phyloP scores from a whole-genome alignment of 1,140 invertebrate species.

The Drosophila nigrodunni region DNA sequence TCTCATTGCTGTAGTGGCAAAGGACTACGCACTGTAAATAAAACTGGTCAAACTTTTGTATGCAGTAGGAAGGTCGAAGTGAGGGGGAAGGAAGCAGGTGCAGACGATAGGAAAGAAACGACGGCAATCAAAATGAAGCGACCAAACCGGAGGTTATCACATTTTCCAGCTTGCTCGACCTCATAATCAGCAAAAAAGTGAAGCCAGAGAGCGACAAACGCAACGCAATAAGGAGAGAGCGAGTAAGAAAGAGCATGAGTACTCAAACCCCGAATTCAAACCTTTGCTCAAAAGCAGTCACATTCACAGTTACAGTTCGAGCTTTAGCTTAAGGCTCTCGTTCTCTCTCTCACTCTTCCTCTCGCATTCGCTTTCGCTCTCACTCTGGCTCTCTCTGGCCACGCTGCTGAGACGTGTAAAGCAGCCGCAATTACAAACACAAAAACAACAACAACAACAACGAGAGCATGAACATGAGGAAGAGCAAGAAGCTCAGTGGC shows the following conservation, averaged over 20 bases:
- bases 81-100: neutral
- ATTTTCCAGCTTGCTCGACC: constrained; percentile 64
- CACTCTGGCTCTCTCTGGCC: constrained; percentile 3
- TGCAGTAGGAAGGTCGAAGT: neutral
- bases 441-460: constrained; percentile 16
- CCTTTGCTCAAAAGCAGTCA: constrained; percentile 12
- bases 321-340: constrained; percentile 16
- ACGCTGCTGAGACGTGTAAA: constrained; percentile 32
- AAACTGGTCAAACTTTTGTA: constrained; percentile 15
- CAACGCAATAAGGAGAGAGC: no score
- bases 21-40: constrained; percentile 28
- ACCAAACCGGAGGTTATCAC: constrained; percentile 51
- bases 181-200: constrained; percentile 61
- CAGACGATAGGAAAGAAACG: neutral
- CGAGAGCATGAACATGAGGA: neutral
- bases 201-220: constrained; percentile 20
- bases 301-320: constrained; percentile 28
- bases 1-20: constrained; percentile 9
- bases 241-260: neutral
- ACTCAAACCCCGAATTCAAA: neutral
- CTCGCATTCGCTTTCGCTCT: no score
- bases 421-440: constrained; percentile 42
- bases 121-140: constrained; percentile 39
- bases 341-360: no score
- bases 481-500: constrained; percentile 31